Evolutionary conservation across 2,113 vertebrate species (phyloP), one percentile per base, ranked within the genome.

Genomic region (Ailuropoda melanoleuca): DNA sequence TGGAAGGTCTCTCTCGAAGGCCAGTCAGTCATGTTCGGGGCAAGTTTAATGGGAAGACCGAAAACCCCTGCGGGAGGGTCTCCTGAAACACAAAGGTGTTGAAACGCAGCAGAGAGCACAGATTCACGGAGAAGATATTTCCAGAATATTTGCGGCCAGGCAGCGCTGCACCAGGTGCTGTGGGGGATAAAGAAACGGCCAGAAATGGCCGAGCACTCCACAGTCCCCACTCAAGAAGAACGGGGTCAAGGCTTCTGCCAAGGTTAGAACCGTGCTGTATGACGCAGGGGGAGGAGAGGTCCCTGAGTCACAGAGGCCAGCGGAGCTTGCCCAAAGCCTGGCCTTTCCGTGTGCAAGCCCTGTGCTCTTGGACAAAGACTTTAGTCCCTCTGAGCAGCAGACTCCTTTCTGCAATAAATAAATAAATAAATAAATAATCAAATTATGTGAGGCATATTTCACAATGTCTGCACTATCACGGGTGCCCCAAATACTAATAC

Each of bases 261-360:
- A 60, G 21, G 56, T 53, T 62, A 34, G 56, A 68, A 60, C 43
- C 5, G 21, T 2, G 29, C 48, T 90, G 39, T n/a, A 8, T 18
- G 9, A 60, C 0, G 0, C 1, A 12, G 14, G 4, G 2, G 31
- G n/a, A 19, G 1, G 19, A 82, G 66, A 87, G 68, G 55, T 39
- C 81, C 2, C 10, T 0, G 5, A 62, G 74, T 87, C 77, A 91
- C 2, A 31, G 24, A 87, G 53, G 26, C 4, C 12, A 53, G 29
- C 37, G 60, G 66, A 81, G 26, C 39, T 89, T 13, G 3, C 46
- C 37, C 19, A 62, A 55, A 55, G 34, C 23, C 74, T 74, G 66
- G 13, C 21, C 48, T 39, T 55, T 6, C 72, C 15, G 7, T 6
- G 8, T 18, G 24, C 13, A 6, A 60, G 50, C 56, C 48, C 29